A percentile compares a stretch with the other conserved stretches of the same genome.
Evolutionary conservation across 2,113 vertebrate genomes (phyloP).

Genomic region (Acrocephalus kingi): DNA sequence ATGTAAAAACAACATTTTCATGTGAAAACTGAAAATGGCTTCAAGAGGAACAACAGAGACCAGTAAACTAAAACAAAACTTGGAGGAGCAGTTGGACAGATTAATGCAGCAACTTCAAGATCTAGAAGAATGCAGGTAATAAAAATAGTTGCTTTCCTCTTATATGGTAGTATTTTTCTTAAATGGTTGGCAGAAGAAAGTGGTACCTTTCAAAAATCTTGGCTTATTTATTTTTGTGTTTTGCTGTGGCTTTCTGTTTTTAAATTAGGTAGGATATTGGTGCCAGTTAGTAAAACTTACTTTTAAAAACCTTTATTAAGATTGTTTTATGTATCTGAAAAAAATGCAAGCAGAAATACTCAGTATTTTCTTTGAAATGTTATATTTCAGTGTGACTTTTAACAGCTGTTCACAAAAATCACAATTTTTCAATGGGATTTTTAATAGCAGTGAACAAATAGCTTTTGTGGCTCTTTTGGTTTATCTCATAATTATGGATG

Average conservation of each 20-base stretch:
- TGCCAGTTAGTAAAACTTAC: background rate
- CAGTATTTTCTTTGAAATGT: background rate
- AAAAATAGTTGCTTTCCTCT: background rate
- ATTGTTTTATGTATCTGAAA: background rate
- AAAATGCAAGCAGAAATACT: background rate
- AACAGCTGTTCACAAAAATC: background rate
- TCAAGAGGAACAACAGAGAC: slow-evolving; percentile 95
- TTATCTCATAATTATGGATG: background rate
- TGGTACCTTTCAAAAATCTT: background rate
- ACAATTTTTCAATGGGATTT: background rate
- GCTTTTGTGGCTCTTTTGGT: background rate
- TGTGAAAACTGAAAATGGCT: slow-evolving; percentile 81
- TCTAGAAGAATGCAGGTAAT: slow-evolving; percentile 95
- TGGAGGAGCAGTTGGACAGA: slow-evolving; percentile 96
- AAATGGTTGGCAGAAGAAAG: background rate
- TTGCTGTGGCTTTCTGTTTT: background rate
- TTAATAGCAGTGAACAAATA: background rate
- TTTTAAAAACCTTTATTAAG: background rate
- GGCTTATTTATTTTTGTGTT: background rate
- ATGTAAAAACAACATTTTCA: slow-evolving; percentile 47
- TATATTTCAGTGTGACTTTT: background rate
- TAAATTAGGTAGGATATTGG: background rate
- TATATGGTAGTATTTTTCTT: background rate
- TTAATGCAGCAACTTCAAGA: slow-evolving; percentile 97
- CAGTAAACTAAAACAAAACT: slow-evolving; percentile 91